Percentiles rank a stretch among this genome's conserved stretches.
phyloP scores from a whole-genome alignment of 1,140 invertebrate genomes.

The Grapholita molesta region DNA sequence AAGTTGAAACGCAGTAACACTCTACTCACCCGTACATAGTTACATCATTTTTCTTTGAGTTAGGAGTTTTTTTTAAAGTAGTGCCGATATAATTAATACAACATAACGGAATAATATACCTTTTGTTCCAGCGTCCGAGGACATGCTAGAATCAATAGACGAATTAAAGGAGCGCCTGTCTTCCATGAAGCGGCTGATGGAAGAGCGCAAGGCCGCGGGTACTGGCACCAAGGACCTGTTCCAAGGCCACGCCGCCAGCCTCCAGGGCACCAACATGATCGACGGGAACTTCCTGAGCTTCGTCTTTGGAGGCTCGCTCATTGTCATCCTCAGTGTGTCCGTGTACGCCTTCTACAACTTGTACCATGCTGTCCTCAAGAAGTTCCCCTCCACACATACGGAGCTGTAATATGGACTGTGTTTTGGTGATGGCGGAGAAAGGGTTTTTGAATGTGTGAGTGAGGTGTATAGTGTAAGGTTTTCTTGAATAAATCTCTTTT shows the following conservation, averaged over 20 bases:
- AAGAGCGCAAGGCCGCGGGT: conserved; percentile 80
- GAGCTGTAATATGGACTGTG: conserved; percentile 80
- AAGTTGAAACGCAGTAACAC: too few relatives aligned
- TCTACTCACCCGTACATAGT: too few relatives aligned
- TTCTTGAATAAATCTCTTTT: background rate
- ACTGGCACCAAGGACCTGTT: conserved; percentile 69
- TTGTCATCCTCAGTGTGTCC: conserved; percentile 88
- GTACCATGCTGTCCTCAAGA: conserved; percentile 88
- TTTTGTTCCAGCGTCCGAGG: conserved; percentile 65
- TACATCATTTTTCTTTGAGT: too few relatives aligned
- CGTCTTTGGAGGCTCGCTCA: conserved; percentile 86
- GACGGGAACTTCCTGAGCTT: conserved; percentile 89
- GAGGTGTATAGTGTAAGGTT: background rate
- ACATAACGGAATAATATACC: background rate
- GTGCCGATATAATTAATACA: too few relatives aligned
- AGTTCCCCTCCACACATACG: conserved; percentile 86
- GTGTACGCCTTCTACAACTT: conserved; percentile 91
- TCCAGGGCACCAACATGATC: conserved; percentile 82
- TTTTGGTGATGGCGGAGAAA: background rate
- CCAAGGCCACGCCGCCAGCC: conserved; percentile 70
- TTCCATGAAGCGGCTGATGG: conserved; percentile 89
- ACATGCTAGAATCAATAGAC: conserved; percentile 86
- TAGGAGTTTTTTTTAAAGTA: too few relatives aligned
- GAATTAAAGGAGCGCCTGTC: conserved; percentile 86
- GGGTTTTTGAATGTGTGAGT: background rate